Evolutionary conservation across 35 echinoderm and acorn worm genomes (phyloP).

Genomic region (Lytechinus variegatus): DNA sequence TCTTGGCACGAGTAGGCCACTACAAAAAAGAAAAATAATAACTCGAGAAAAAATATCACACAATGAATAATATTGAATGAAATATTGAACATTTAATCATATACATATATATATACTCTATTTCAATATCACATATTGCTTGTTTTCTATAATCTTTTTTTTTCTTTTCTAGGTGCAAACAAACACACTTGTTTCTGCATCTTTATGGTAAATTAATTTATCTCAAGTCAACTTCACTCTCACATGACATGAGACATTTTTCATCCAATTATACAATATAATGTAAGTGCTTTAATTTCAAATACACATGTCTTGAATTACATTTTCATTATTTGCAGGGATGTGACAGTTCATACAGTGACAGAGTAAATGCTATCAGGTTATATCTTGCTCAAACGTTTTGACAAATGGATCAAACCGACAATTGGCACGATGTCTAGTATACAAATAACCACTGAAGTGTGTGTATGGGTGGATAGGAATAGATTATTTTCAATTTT

Average conservation of each 20-base stretch:
- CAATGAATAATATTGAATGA: not conserved
- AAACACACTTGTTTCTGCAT: not conserved
- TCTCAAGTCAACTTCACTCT: no score
- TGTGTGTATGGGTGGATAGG: not conserved
- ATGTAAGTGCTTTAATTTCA: not conserved
- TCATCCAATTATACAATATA: not conserved
- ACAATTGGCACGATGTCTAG: not conserved
- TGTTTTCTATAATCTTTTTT: not conserved
- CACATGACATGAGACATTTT: not conserved
- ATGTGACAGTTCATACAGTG: not conserved
- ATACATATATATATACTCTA: conserved; percentile 27
- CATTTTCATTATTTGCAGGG: no score
- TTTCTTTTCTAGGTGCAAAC: not conserved
- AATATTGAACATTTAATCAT: conserved; percentile 44
- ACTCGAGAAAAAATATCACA: not conserved
- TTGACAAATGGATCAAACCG: not conserved
- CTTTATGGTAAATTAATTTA: not conserved
- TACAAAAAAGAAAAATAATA: not conserved
- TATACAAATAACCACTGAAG: not conserved
- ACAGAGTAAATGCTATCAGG: no score
- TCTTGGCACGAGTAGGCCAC: not conserved
- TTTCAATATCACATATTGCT: conserved; percentile 49
- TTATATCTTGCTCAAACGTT: not conserved
- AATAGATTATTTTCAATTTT: not conserved
- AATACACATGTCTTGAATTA: not conserved